Conservation (phyloP, 2,888 invertebrate genomes). For the Macaria notata region DNA sequence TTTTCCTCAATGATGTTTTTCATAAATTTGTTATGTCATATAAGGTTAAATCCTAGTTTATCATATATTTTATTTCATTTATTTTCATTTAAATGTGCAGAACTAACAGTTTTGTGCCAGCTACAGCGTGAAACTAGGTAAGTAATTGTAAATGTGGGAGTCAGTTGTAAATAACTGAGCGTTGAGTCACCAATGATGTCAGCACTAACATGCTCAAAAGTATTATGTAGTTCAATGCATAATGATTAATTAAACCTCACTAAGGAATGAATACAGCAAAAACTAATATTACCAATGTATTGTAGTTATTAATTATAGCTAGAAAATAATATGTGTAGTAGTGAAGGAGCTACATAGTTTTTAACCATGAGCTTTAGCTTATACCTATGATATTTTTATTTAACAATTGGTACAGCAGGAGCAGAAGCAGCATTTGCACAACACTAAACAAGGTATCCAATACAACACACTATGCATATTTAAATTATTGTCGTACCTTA, state of each 20-base stretch:
- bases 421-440: conserved; percentile 50
- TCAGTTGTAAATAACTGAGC: conserved; percentile 18
- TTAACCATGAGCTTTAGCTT: too few species aligned
- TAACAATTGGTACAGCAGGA: conserved; percentile 45
- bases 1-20: too few species aligned
- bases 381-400: not conserved
- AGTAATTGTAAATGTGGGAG: not conserved
- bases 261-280: not conserved
- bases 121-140: too few species aligned
- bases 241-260: conserved; percentile 5
- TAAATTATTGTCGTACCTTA: too few species aligned
- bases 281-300: not conserved
- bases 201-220: conserved; percentile 16
- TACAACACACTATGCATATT: too few species aligned
- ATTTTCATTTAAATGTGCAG: not conserved
- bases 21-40: too few species aligned
- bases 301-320: too few species aligned
- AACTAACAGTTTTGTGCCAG: too few species aligned
- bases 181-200: conserved; percentile 35
- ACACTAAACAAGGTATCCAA: conserved; percentile 50
- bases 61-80: not conserved
- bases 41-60: too few species aligned
- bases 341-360: too few species aligned
- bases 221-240: conserved; percentile 6
- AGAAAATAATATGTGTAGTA: too few species aligned